Evolutionary conservation across 2,888 invertebrate species (phyloP).

Genomic region (Phortica okadai): DNA sequence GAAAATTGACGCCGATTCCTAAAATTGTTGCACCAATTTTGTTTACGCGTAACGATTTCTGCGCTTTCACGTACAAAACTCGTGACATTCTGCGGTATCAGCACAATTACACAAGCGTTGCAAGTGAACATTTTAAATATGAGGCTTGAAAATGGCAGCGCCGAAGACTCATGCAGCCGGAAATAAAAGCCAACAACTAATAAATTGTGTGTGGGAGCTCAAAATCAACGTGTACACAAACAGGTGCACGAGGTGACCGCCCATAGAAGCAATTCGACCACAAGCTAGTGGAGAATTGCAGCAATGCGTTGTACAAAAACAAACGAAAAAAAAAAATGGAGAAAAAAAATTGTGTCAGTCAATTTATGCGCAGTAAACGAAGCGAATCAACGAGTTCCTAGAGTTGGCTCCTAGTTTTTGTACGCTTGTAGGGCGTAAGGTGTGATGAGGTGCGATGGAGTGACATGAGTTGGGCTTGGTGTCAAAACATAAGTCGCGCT

Average conservation of each 20-base stretch:
- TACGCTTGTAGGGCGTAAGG: constrained; percentile 37
- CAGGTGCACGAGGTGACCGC: not conserved
- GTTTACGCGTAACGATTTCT: not conserved
- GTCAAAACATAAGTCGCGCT: constrained; percentile 65
- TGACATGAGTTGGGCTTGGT: constrained; percentile 1
- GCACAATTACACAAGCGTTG: not conserved
- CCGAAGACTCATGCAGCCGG: constrained; percentile 19
- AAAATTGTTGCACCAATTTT: not conserved
- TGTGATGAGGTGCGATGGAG: not conserved
- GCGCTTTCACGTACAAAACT: not conserved
- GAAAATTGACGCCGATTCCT: too few species aligned
- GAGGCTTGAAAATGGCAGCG: constrained; percentile 26
- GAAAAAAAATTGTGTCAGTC: constrained; percentile 45
- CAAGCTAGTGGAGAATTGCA: not conserved
- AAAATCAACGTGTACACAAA: not conserved
- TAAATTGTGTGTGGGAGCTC: constrained; percentile 2
- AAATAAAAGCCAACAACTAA: constrained; percentile 8
- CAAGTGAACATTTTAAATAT: not conserved
- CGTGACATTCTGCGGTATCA: not conserved
- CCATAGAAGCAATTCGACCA: not conserved
- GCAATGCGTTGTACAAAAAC: not conserved
- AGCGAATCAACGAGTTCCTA: not conserved
- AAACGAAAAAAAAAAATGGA: not conserved
- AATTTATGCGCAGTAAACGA: constrained; percentile 55
- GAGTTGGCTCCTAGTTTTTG: constrained; percentile 49